Evolutionary conservation across 2,888 invertebrate species (phyloP).

Genomic region (Conops quadrifasciatus): DNA sequence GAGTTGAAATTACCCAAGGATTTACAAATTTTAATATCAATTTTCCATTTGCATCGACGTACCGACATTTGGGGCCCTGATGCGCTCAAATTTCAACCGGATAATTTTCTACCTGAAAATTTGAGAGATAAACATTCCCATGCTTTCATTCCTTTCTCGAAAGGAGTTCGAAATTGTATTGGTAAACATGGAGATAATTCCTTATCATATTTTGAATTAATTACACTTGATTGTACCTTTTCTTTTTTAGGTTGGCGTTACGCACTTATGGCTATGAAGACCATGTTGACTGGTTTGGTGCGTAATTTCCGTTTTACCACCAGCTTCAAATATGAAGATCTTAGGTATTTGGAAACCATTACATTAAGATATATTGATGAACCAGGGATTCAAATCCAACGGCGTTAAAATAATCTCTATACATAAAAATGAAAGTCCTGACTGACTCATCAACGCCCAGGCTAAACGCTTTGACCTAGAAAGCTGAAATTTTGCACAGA

Average conservation of each 20-base stretch:
- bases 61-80: slow-evolving; percentile 50
- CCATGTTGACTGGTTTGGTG: slow-evolving; percentile 40
- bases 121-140: slow-evolving; percentile 48
- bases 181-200: slow-evolving; percentile 37
- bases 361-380: slow-evolving; percentile 37
- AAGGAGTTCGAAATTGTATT: slow-evolving; percentile 52
- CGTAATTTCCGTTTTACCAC: slow-evolving; percentile 45
- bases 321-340: slow-evolving; percentile 39
- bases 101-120: slow-evolving; percentile 51
- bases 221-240: no score
- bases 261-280: slow-evolving; percentile 42
- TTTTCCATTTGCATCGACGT: slow-evolving; percentile 50
- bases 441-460: no score
- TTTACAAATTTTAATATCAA: slow-evolving; percentile 48
- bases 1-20: slow-evolving; percentile 44
- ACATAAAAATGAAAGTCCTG: no score
- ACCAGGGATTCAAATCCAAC: slow-evolving; percentile 41
- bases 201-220: no score
- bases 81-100: slow-evolving; percentile 51
- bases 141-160: slow-evolving; percentile 52
- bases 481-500: no score
- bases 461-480: no score
- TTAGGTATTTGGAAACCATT: slow-evolving; percentile 34
- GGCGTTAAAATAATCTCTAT: slow-evolving; percentile 21
- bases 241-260: slow-evolving; percentile 48